phyloP scores from a whole-genome alignment of 2,797 vertebrate species.

The Hafferia zeledoni region DNA sequence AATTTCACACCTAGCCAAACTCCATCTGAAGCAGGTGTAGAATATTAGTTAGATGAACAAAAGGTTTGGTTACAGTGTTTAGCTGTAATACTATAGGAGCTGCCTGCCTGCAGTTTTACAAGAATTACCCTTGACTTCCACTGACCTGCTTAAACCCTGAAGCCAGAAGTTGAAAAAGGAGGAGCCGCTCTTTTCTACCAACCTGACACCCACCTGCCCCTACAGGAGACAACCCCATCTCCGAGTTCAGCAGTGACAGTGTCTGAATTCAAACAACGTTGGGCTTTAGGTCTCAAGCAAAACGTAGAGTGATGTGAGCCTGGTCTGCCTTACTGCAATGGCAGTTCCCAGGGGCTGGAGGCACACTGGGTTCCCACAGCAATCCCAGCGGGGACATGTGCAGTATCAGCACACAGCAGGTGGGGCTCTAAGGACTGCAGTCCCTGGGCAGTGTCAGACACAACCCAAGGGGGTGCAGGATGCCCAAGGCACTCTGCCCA shows the following conservation, averaged over 20 bases:
- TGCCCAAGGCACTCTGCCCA: not conserved
- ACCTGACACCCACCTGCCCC: not conserved
- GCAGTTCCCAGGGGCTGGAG: not conserved
- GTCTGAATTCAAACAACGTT: not conserved
- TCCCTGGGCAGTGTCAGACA: not conserved
- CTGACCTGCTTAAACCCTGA: not conserved
- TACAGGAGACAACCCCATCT: not conserved
- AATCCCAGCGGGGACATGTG: accelerated
- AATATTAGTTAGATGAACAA: not conserved
- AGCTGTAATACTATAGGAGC: not conserved
- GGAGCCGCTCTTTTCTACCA: not conserved
- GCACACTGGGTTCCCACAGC: not conserved
- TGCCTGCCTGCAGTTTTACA: not conserved
- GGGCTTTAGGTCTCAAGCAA: not conserved
- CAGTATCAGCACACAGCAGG: not conserved
- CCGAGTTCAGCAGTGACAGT: not conserved
- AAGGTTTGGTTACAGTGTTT: not conserved
- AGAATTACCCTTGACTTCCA: not conserved
- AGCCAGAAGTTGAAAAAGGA: not conserved
- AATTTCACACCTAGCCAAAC: not conserved
- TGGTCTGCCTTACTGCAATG: not conserved
- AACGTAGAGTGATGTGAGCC: not conserved
- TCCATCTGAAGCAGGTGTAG: not conserved
- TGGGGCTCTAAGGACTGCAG: not conserved
- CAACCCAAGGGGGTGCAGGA: not conserved